Percentiles rank a stretch among this genome's conserved stretches.
Evolutionary conservation across 2,797 vertebrate genomes (phyloP).

Genomic region (Bradypus variegatus): DNA sequence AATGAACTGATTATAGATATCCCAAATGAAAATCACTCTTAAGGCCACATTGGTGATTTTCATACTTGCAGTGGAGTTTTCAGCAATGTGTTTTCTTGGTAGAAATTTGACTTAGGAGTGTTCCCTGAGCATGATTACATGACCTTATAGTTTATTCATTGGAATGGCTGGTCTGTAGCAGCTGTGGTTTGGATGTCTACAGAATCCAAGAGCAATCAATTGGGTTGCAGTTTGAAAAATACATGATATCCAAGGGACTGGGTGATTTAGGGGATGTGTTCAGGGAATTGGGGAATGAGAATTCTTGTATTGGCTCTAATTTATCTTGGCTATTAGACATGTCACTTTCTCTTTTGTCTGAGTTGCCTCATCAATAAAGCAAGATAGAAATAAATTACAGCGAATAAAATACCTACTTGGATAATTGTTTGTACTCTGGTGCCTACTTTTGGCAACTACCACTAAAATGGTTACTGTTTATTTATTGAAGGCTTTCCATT

Average conservation of each 20-base stretch:
- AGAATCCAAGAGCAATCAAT: background rate
- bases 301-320: conserved; percentile 24
- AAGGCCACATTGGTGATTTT: background rate
- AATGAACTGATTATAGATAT: background rate
- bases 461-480: conserved; percentile 13
- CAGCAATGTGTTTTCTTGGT: background rate
- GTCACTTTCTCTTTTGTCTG: conserved; percentile 2
- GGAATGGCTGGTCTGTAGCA: background rate
- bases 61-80: background rate
- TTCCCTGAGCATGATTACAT: background rate
- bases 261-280: conserved; percentile 16
- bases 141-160: conserved; percentile 23
- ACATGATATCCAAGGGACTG: background rate
- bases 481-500: conserved; percentile 19
- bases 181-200: background rate
- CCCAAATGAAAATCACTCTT: background rate
- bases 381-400: conserved; percentile 34
- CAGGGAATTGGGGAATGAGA: conserved; percentile 19
- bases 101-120: conserved; percentile 7
- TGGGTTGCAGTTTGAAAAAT: conserved; percentile 31
- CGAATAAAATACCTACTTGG: conserved; percentile 24
- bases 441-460: background rate
- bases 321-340: background rate
- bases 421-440: background rate
- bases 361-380: background rate